A percentile compares a stretch with the other conserved stretches of the same genome.
Conservation (phyloP, 2,888 invertebrate genomes). For the Liopterus haemorrhoidalis region DNA sequence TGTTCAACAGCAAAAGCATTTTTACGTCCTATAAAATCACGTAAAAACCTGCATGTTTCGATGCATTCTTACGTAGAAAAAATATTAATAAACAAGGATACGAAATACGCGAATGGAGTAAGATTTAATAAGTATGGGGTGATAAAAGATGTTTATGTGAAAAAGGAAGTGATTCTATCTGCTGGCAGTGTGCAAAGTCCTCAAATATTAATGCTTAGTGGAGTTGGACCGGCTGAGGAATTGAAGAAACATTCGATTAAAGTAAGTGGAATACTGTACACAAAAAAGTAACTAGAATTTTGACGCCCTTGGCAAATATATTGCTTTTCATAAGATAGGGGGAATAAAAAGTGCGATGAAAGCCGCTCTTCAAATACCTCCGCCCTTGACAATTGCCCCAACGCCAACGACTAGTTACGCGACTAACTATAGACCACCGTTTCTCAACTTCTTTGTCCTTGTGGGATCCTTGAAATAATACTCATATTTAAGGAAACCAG, state of each 20-base stretch:
- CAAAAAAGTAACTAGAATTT: too few species aligned
- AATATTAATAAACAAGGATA: conserved; percentile 55
- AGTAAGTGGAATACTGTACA: too few species aligned
- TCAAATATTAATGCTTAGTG: conserved; percentile 80
- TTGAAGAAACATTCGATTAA: conserved; percentile 56
- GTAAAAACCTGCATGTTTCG: conserved; percentile 69
- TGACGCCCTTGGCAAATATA: too few species aligned
- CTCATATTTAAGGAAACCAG: too few species aligned
- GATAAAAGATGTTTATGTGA: conserved; percentile 51
- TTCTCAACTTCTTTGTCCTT: too few species aligned
- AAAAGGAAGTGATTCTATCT: conserved; percentile 75
- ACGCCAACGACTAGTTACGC: too few species aligned
- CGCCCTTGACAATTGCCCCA: too few species aligned
- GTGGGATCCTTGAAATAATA: too few species aligned
- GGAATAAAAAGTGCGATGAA: too few species aligned
- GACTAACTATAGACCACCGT: too few species aligned
- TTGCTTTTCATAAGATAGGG: too few species aligned
- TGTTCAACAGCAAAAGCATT: conserved; percentile 83
- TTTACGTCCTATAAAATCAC: conserved; percentile 58
- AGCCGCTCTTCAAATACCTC: too few species aligned
- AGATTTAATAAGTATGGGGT: conserved; percentile 56
- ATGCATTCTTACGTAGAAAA: conserved; percentile 63
- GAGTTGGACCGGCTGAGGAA: conserved; percentile 65
- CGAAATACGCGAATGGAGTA: conserved; percentile 61
- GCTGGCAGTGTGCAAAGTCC: conserved; percentile 81